Evolutionary conservation across 2,888 invertebrate genomes (phyloP).

Genomic region (Lucinisca nassula): DNA sequence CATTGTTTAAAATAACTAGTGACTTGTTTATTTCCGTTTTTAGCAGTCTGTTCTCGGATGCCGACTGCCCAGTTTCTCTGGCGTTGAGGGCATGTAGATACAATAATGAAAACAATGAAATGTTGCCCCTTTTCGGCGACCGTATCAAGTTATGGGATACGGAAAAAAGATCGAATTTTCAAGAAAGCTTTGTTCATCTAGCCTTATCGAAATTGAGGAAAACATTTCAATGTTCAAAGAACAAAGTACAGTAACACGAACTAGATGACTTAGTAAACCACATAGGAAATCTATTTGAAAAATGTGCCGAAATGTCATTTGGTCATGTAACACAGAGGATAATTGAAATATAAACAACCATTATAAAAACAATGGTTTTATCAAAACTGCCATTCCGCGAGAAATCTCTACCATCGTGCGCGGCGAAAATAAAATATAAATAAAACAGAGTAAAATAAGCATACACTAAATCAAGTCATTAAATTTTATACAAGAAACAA

Average conservation of each 20-base stretch:
- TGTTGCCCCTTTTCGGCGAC: background rate
- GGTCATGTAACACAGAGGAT: background rate
- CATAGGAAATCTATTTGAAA: background rate
- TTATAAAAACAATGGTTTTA: background rate
- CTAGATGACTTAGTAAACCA: background rate
- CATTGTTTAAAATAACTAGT: background rate
- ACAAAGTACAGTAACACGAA: background rate
- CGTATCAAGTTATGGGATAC: background rate
- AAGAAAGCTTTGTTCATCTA: background rate
- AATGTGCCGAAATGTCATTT: background rate
- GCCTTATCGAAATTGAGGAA: background rate
- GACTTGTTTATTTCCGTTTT: background rate
- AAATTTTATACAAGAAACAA: background rate
- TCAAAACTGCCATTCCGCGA: background rate
- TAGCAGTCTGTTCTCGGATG: background rate
- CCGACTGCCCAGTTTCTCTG: background rate
- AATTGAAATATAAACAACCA: background rate
- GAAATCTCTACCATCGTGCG: background rate
- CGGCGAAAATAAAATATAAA: background rate
- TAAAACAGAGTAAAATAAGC: background rate
- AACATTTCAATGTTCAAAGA: background rate
- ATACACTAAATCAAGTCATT: background rate
- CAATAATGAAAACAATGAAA: background rate
- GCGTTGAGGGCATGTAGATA: background rate
- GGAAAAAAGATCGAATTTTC: no score